Evolutionary conservation across 2,888 invertebrate species (phyloP).

Genomic region (Serrognathus titanus): DNA sequence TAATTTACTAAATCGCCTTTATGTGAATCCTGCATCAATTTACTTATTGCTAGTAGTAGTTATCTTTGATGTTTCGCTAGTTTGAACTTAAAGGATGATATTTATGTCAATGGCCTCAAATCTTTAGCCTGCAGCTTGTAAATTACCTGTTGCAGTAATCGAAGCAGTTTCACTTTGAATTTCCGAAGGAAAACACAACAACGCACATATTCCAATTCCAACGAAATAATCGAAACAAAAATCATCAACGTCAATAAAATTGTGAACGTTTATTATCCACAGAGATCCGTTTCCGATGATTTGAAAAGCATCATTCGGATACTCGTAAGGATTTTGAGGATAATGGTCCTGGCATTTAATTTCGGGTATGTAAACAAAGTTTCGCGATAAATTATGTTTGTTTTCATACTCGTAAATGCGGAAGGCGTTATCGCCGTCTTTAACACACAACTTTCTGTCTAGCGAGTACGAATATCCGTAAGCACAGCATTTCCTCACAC

Average conservation of each 20-base stretch:
- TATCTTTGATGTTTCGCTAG: too few species aligned
- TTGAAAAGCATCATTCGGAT: slow-evolving; percentile 2
- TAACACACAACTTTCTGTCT: slow-evolving; percentile 5
- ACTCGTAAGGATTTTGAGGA: slow-evolving; percentile 6
- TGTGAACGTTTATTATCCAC: not conserved
- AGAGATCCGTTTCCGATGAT: slow-evolving; percentile 4
- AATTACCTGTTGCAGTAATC: too few species aligned
- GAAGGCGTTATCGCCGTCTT: slow-evolving; percentile 5
- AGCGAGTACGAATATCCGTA: slow-evolving; percentile 11
- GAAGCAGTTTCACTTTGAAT: too few species aligned
- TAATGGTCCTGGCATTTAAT: slow-evolving; percentile 8
- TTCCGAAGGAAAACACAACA: slow-evolving; percentile 12
- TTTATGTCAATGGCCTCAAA: too few species aligned
- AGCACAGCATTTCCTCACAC: slow-evolving; percentile 13
- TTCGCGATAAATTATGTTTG: not conserved
- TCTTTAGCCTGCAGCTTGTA: too few species aligned
- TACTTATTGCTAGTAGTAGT: too few species aligned
- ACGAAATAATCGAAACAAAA: slow-evolving; percentile 17
- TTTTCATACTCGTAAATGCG: slow-evolving; percentile 4
- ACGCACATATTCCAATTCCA: slow-evolving; percentile 11
- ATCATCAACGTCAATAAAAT: not conserved
- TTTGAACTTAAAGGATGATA: too few species aligned
- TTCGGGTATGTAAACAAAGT: slow-evolving; percentile 9
- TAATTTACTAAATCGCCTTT: too few species aligned
- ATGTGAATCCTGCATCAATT: too few species aligned